Evolutionary conservation across 64 coral and sea anemone species (phyloP).

Genomic region (Montipora sp.): DNA sequence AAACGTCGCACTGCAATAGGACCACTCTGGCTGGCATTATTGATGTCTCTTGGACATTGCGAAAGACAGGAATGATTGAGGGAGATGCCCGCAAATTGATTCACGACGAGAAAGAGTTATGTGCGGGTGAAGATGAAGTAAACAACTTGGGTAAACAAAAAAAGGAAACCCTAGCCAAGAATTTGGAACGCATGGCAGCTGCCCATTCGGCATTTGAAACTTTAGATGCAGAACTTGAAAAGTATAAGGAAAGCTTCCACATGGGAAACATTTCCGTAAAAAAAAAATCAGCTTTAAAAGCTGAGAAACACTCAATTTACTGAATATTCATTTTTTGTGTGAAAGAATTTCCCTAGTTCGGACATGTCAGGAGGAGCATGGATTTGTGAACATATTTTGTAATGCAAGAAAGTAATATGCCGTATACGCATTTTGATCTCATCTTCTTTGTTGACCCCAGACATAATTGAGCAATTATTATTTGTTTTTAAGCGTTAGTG

Average conservation of each 20-base stretch:
- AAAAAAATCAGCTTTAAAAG: neutral
- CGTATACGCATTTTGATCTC: too few relatives aligned
- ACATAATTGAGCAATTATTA: too few relatives aligned
- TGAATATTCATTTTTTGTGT: too few relatives aligned
- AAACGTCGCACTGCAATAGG: neutral
- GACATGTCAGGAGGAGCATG: too few relatives aligned
- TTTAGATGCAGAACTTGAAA: slow-evolving; percentile 1
- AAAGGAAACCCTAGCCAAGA: slow-evolving; percentile 18
- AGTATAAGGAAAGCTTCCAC: too few relatives aligned
- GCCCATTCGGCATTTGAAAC: slow-evolving; percentile 2
- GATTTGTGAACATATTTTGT: too few relatives aligned
- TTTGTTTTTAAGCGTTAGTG: too few relatives aligned
- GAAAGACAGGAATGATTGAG: neutral
- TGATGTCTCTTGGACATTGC: slow-evolving; percentile 39
- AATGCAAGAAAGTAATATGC: too few relatives aligned
- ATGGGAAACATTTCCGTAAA: neutral
- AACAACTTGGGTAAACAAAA: slow-evolving; percentile 24
- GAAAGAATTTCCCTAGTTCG: too few relatives aligned
- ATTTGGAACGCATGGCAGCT: slow-evolving; percentile 10
- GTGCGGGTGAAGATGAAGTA: neutral
- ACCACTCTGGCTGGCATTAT: slow-evolving; percentile 30
- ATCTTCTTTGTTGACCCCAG: too few relatives aligned
- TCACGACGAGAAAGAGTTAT: neutral
- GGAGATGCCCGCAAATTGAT: too few relatives aligned
- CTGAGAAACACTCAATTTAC: neutral